A percentile compares a stretch with the other conserved stretches of the same genome.
phyloP scores from a whole-genome alignment of 2,888 invertebrate species.

The Eugnorisma glareosa region DNA sequence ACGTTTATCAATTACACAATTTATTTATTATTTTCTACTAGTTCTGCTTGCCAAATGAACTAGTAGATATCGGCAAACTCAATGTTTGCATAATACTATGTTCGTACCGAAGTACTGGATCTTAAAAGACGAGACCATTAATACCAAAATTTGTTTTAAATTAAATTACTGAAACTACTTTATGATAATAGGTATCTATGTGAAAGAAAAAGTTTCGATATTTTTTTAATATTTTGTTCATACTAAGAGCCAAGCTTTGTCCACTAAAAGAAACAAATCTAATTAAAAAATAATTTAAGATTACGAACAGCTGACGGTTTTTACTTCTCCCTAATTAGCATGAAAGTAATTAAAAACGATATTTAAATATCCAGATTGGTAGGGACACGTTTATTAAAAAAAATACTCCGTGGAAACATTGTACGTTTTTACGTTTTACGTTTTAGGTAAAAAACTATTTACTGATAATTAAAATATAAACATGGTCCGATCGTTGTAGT shows the following conservation, averaged over 20 bases:
- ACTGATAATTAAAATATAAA: neutral
- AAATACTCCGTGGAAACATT: neutral
- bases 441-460: neutral
- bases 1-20: neutral
- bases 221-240: neutral
- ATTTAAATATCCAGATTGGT: constrained; percentile 20
- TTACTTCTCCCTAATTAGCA: constrained; percentile 43
- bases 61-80: neutral
- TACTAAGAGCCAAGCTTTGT: neutral
- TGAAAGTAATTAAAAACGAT: constrained; percentile 45
- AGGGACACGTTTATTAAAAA: neutral
- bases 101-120: constrained; percentile 9
- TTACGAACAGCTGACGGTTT: constrained; percentile 44
- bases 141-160: no score
- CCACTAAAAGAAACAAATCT: neutral
- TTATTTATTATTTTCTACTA: no score
- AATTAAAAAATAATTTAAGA: constrained; percentile 20
- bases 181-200: neutral
- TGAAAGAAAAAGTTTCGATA: neutral
- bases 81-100: constrained; percentile 3
- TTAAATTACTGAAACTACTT: neutral
- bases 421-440: no score
- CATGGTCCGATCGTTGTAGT: neutral
- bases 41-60: no score
- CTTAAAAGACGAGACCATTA: neutral